These are phyloP conservation scores for Diplosoma virens DNA, from an alignment of 23 tunicate species.

Conservation along the genomic window DNA sequence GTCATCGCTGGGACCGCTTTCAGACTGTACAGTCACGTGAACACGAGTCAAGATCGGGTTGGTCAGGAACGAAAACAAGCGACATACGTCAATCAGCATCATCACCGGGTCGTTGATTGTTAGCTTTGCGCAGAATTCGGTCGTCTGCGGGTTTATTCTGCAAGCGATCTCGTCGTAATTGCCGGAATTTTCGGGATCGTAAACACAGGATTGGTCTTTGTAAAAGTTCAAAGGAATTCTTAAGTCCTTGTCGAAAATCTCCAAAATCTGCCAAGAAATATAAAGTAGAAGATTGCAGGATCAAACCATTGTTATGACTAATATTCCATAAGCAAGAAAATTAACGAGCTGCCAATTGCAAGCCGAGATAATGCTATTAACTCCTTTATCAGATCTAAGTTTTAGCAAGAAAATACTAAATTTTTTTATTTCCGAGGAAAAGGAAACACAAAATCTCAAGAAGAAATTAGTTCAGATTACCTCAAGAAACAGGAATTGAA, in stretches of 20 bases:
- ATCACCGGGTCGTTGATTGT: conserved; percentile 79
- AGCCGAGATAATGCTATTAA: no score
- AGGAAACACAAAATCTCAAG: no score
- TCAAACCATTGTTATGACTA: no score
- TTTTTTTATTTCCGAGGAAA: no score
- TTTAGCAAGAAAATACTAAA: no score
- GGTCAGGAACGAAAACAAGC: not conserved
- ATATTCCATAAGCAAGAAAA: no score
- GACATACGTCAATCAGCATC: conserved; percentile 55
- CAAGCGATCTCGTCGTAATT: conserved; percentile 26
- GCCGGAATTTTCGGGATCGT: conserved; percentile 55
- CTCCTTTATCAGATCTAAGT: no score
- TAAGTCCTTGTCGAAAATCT: conserved; percentile 41
- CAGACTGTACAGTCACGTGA: not conserved
- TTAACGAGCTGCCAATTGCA: no score
- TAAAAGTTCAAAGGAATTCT: conserved; percentile 70
- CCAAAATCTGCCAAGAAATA: conserved; percentile 25
- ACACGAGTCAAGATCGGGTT: not conserved
- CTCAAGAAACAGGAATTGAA: no score
- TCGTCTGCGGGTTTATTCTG: conserved; percentile 76
- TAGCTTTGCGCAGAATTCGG: conserved; percentile 81
- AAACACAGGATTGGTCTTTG: conserved; percentile 48
- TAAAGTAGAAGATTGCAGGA: no score
- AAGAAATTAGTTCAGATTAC: no score
- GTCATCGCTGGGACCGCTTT: conserved; percentile 32